Evolutionary conservation across 92 coral and sea anemone genomes (phyloP).

Genomic region (Phenganax subtilis): DNA sequence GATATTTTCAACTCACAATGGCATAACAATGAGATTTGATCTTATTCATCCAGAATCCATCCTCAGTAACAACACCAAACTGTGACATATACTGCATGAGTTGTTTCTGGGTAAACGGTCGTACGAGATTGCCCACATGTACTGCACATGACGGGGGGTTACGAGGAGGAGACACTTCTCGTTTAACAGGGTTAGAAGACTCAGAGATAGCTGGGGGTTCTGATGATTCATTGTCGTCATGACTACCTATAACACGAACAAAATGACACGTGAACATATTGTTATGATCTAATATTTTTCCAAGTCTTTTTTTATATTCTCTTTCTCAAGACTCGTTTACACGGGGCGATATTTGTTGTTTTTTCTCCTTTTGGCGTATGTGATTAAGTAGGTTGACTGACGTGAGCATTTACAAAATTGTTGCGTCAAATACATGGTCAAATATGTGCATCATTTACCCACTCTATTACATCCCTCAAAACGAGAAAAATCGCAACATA

Average conservation of each 20-base stretch:
- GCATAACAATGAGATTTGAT: slow-evolving; percentile 95
- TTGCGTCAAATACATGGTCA: too few relatives aligned
- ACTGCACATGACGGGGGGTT: slow-evolving; percentile 63
- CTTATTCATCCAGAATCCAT: slow-evolving; percentile 92
- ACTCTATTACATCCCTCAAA: too few relatives aligned
- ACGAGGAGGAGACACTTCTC: slow-evolving; percentile 71
- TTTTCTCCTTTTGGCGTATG: too few relatives aligned
- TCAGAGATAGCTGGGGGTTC: slow-evolving; percentile 36
- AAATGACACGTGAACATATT: not conserved
- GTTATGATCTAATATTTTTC: not conserved
- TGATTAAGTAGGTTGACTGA: too few relatives aligned
- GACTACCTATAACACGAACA: not conserved
- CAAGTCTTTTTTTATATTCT: too few relatives aligned
- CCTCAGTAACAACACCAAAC: slow-evolving; percentile 64
- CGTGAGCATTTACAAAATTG: too few relatives aligned
- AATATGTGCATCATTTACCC: too few relatives aligned
- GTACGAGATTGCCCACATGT: slow-evolving; percentile 79
- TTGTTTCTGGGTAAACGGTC: slow-evolving; percentile 86
- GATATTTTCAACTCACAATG: slow-evolving; percentile 51
- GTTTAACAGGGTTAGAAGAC: slow-evolving; percentile 55
- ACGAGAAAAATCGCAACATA: too few relatives aligned
- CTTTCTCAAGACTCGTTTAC: too few relatives aligned
- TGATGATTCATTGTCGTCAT: slow-evolving; percentile 16
- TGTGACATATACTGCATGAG: slow-evolving; percentile 72
- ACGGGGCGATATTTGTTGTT: too few relatives aligned